phyloP scores from a whole-genome alignment of 2,888 invertebrate species.

The Sussaba pulchella region DNA sequence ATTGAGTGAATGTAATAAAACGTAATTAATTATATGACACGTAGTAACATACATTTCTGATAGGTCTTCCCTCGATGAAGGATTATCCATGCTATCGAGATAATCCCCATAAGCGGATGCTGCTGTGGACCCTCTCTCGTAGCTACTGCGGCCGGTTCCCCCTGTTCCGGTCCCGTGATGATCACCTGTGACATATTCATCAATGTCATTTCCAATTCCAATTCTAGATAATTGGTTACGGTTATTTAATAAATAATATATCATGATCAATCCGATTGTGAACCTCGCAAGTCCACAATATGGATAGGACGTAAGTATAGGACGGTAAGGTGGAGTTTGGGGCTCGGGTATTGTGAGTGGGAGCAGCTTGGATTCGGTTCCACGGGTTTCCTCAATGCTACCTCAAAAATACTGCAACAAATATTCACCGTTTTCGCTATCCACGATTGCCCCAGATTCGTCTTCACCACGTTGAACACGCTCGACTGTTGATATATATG shows the following conservation, averaged over 20 bases:
- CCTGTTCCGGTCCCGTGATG: slow-evolving; percentile 81
- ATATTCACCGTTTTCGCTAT: slow-evolving; percentile 83
- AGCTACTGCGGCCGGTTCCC: slow-evolving; percentile 80
- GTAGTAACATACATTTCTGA: slow-evolving; percentile 81
- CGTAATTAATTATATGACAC: too few species aligned
- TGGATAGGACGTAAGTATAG: too few species aligned
- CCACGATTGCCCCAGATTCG: slow-evolving; percentile 78
- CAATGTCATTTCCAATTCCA: not conserved
- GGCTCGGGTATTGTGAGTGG: too few species aligned
- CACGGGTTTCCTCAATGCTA: too few species aligned
- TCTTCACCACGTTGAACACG: slow-evolving; percentile 82
- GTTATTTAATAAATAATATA: too few species aligned
- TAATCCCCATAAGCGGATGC: slow-evolving; percentile 81
- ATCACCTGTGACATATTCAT: slow-evolving; percentile 80
- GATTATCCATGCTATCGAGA: slow-evolving; percentile 82
- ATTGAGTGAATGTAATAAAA: too few species aligned
- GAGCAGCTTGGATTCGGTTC: too few species aligned
- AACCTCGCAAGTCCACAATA: too few species aligned
- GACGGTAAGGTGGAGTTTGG: too few species aligned
- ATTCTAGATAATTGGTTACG: not conserved
- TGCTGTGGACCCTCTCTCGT: slow-evolving; percentile 81
- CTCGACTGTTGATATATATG: slow-evolving; percentile 78
- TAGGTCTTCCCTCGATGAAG: slow-evolving; percentile 82
- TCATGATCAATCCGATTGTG: too few species aligned
- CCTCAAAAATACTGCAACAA: too few species aligned